A percentile compares a stretch with the other conserved stretches of the same genome.
Conservation (phyloP, 2,797 vertebrate species). For the Furcifer pardalis region DNA sequence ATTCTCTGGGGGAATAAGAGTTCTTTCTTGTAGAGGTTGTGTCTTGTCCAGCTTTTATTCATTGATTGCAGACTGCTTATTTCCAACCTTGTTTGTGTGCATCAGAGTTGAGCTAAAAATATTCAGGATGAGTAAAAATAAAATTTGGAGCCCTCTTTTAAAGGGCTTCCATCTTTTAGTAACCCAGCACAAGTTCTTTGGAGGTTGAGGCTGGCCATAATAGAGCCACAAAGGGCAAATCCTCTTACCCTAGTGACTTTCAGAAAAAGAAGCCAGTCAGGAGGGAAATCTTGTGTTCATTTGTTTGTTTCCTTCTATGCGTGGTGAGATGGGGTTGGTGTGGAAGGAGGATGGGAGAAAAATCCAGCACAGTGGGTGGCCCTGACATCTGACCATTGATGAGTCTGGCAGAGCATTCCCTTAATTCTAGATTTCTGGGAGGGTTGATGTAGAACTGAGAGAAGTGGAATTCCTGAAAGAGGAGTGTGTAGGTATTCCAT, state of each 20-base stretch:
- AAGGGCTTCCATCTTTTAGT: conserved; percentile 64
- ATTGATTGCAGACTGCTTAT: not conserved
- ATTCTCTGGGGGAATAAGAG: conserved; percentile 63
- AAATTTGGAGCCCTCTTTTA: conserved; percentile 62
- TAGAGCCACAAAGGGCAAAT: conserved; percentile 56
- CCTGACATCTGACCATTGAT: conserved; percentile 50
- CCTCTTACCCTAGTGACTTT: conserved; percentile 59
- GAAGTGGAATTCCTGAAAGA: conserved; percentile 7
- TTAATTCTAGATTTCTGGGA: conserved; percentile 41
- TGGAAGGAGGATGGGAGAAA: conserved; percentile 26
- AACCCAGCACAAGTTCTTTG: conserved; percentile 56
- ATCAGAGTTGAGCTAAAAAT: conserved; percentile 61
- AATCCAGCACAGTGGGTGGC: conserved; percentile 65
- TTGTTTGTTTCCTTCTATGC: conserved; percentile 70
- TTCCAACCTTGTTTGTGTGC: not conserved
- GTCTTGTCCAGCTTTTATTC: conserved; percentile 42
- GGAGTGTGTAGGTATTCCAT: conserved; percentile 14
- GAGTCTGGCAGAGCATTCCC: conserved; percentile 40
- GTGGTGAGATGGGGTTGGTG: conserved; percentile 40
- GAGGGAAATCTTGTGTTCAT: conserved; percentile 67
- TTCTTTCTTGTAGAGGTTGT: conserved; percentile 43
- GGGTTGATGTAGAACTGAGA: conserved; percentile 12
- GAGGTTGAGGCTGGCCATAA: conserved; percentile 56
- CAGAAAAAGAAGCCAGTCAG: conserved; percentile 64
- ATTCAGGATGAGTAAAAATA: not conserved